Conservation (phyloP, 2,797 vertebrate genomes). For the Melopsittacus undulatus region DNA sequence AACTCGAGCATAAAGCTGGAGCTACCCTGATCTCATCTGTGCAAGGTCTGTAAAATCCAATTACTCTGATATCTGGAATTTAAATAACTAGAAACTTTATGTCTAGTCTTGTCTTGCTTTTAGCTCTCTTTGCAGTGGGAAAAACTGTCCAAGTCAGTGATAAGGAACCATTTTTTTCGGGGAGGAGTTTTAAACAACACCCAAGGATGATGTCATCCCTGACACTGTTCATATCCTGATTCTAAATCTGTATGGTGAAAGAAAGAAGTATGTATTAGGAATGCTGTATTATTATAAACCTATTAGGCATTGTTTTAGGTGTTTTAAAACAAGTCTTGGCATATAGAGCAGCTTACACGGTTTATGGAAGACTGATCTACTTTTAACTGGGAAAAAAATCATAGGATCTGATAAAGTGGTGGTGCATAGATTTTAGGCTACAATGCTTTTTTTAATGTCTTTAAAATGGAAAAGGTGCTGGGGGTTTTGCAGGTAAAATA, state of each 20-base stretch:
- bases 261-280: slow-evolving; percentile 8
- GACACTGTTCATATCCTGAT: slow-evolving; percentile 25
- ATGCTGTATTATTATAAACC: background rate
- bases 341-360: background rate
- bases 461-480: background rate
- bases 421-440: background rate
- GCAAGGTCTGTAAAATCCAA: slow-evolving; percentile 49
- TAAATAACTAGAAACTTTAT: slow-evolving; percentile 17
- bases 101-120: slow-evolving; percentile 63
- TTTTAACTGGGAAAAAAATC: background rate
- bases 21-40: slow-evolving; percentile 32
- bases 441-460: background rate
- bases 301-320: background rate
- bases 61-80: slow-evolving; percentile 53
- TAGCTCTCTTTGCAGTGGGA: slow-evolving; percentile 35
- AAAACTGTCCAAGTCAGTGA: slow-evolving; percentile 52
- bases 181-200: slow-evolving; percentile 60
- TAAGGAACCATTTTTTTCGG: slow-evolving; percentile 68
- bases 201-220: slow-evolving; percentile 37
- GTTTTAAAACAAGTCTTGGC: slow-evolving; percentile 46
- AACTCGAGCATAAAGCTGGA: background rate
- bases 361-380: background rate
- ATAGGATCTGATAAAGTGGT: slow-evolving; percentile 17
- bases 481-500: slow-evolving; percentile 51
- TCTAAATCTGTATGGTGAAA: slow-evolving; percentile 31